phyloP scores from a whole-genome alignment of 2,888 invertebrate genomes.

The Maniola hyperantus region DNA sequence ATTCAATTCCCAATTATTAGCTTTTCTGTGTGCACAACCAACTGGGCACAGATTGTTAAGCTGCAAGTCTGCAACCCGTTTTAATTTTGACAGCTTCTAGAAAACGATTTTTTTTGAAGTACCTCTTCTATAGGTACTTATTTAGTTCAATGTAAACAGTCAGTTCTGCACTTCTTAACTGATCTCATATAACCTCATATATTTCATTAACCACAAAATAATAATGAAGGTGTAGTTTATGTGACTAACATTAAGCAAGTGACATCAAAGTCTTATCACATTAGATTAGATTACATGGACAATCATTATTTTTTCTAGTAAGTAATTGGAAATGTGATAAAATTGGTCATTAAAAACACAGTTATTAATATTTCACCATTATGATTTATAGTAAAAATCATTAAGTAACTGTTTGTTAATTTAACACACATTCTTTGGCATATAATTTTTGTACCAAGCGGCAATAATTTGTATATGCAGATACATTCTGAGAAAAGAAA shows the following conservation, averaged over 20 bases:
- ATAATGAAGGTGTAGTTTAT: constrained; percentile 40
- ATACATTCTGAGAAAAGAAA: no score
- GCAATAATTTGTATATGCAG: neutral
- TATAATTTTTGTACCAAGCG: neutral
- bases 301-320: constrained; percentile 71
- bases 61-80: no score
- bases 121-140: no score
- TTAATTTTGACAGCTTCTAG: no score
- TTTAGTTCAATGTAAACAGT: neutral
- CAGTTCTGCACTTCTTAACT: neutral
- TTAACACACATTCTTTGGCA: neutral
- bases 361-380: neutral
- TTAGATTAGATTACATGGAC: constrained; percentile 68
- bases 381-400: neutral
- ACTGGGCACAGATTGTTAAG: no score
- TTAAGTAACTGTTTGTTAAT: neutral
- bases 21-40: no score
- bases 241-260: constrained; percentile 54
- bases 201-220: constrained; percentile 6
- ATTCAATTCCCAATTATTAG: no score
- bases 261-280: constrained; percentile 64
- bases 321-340: constrained; percentile 66
- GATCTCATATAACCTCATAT: neutral
- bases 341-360: constrained; percentile 38
- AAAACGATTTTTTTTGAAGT: no score